Base-by-base conservation (phyloP, 1,140 invertebrate species). In the Drosophila rufa region DNA sequence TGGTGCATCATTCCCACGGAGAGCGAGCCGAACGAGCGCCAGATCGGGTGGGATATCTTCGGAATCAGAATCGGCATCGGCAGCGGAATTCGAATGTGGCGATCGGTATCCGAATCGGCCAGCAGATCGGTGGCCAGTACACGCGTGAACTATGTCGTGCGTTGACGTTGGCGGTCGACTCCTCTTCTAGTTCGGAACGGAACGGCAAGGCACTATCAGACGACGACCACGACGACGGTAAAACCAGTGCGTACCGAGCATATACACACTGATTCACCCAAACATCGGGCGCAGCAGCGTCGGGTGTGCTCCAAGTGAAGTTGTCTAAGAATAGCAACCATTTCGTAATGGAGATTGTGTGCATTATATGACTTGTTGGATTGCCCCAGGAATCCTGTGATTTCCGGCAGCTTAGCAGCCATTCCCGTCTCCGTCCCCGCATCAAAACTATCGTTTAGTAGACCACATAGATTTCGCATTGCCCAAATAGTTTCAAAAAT, bases 61-160 rank as follows among this genome's bases (percentile, higher is more conserved):
- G 67, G 36, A 30, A 71, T 53, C 25, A 12, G 67, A 19, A 55
- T 55, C 67, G 42, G 60, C 4, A 53, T 2, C 36, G 19, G 59
- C 48, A 62, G 40, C 19, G 33, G n/a, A 30, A 55, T 27, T 22
- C 17, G 60, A 64, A 19, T 40, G 48, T 22, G 27, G 58, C 27
- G 38, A 68, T 64, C 50, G 36, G 61, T 56, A 57, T 64, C 36
- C 25, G 81, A 62, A 53, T 55, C 65, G 42, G 15, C 15, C 76
- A 56, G 40, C 17, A 22, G 22, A 61, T 79, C 78, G 87, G 33
- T 36, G 33, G 80, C 60, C 82, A 89, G 85, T 85, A 81, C 61
- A 90, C 86, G 85, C 85, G 85, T 90, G 86, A 85, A 75, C 86
- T 87, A 90, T 90, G 85, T 65, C 70, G 85, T 91, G 86, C 86